Evolutionary conservation across 2,888 invertebrate genomes (phyloP).

Genomic region (Barypeithes pellucidus): DNA sequence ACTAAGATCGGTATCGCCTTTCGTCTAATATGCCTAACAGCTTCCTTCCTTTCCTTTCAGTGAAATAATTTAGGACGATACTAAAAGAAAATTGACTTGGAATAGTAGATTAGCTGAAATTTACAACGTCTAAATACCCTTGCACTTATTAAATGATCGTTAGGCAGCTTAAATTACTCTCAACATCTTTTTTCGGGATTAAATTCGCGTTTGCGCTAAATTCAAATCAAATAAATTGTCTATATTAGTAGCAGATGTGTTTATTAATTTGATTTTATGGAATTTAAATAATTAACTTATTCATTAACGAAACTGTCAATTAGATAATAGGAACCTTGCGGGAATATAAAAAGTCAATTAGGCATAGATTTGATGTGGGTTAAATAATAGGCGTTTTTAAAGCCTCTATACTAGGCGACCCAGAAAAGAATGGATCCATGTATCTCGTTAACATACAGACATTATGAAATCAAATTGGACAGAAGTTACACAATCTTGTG

Average conservation of each 20-base stretch:
- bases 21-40: constrained; percentile 41
- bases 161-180: constrained; percentile 42
- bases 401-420: too few species aligned
- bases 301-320: not conserved
- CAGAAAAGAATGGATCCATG: too few species aligned
- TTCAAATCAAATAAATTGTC: constrained; percentile 7
- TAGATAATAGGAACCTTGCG: too few species aligned
- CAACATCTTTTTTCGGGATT: constrained; percentile 43
- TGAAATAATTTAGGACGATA: constrained; percentile 1
- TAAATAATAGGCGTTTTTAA: too few species aligned
- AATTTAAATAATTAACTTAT: not conserved
- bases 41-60: constrained; percentile 29
- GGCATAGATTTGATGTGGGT: too few species aligned
- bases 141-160: constrained; percentile 30
- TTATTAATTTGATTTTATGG: not conserved
- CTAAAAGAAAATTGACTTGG: constrained; percentile 17
- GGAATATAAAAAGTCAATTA: too few species aligned
- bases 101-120: constrained; percentile 51
- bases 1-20: constrained; percentile 28
- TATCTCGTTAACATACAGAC: too few species aligned
- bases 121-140: constrained; percentile 47
- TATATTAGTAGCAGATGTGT: constrained; percentile 3
- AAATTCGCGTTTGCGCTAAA: constrained; percentile 18
- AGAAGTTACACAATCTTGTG: too few species aligned
- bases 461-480: too few species aligned